Evolutionary conservation across 1,140 invertebrate species (phyloP).

Genomic region (Rhagoletis pomonella): DNA sequence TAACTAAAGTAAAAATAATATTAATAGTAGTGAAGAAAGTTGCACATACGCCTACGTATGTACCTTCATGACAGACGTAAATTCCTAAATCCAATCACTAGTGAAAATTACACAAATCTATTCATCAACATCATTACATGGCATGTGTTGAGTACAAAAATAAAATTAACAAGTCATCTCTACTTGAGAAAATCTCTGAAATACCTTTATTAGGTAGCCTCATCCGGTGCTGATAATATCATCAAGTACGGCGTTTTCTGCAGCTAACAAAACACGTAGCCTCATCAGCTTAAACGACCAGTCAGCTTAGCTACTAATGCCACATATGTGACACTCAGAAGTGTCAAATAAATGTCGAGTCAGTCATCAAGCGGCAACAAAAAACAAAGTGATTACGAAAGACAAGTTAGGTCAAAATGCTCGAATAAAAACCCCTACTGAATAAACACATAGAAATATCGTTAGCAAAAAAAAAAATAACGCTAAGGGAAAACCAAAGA

Average conservation of each 20-base stretch:
- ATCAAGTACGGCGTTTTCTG: background rate
- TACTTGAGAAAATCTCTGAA: background rate
- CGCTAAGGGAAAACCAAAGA: background rate
- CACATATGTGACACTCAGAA: background rate
- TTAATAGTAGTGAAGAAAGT: background rate
- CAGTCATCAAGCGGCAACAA: background rate
- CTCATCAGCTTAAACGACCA: conserved; percentile 4
- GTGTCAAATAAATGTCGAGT: conserved; percentile 41
- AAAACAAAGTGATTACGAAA: background rate
- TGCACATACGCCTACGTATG: background rate
- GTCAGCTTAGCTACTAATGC: background rate
- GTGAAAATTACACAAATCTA: conserved; percentile 8
- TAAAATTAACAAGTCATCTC: background rate
- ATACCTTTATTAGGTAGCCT: background rate
- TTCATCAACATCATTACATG: background rate
- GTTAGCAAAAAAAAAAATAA: background rate
- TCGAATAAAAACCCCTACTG: background rate
- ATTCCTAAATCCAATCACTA: background rate
- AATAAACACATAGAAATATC: background rate
- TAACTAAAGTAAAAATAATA: background rate
- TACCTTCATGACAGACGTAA: background rate
- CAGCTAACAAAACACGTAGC: background rate
- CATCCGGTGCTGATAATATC: background rate
- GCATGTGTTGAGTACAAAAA: background rate
- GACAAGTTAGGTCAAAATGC: background rate